phyloP scores from a whole-genome alignment of 2,888 invertebrate genomes.

The Nomada fabriciana region DNA sequence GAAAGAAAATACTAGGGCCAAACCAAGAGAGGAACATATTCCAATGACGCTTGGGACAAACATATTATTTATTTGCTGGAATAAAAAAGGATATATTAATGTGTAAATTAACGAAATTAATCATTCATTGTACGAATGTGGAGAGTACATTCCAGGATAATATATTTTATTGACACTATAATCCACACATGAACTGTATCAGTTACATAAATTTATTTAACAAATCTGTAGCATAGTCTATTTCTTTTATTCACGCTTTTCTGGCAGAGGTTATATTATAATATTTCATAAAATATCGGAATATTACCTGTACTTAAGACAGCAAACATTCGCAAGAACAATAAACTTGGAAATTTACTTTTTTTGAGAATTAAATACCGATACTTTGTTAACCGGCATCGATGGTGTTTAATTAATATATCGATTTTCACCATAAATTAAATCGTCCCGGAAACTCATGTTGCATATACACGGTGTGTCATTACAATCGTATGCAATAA shows the following conservation, averaged over 20 bases:
- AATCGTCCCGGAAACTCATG: not conserved
- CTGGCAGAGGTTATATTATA: conserved; percentile 37
- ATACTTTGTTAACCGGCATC: conserved; percentile 22
- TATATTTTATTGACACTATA: not conserved
- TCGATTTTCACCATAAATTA: conserved; percentile 8
- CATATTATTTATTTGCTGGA: conserved; percentile 67
- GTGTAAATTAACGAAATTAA: conserved; percentile 3
- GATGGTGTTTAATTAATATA: not conserved
- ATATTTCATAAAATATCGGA: conserved; percentile 1
- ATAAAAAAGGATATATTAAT: not conserved
- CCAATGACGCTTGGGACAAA: conserved; percentile 78
- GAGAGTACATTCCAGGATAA: not conserved
- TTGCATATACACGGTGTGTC: not conserved
- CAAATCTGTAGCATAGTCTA: not conserved
- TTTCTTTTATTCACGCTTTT: not conserved
- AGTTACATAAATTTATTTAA: not conserved
- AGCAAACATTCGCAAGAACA: not conserved
- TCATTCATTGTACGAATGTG: not conserved
- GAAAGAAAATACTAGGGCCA: conserved; percentile 87
- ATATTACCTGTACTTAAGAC: conserved; percentile 20
- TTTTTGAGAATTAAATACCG: not conserved
- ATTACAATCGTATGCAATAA: no score
- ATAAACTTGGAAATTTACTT: conserved; percentile 13
- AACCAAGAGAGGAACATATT: conserved; percentile 75
- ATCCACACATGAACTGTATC: not conserved